These are phyloP conservation scores for Pachliopta kotzebuea DNA, from an alignment of 2,888 invertebrate genomes.

Conservation along the genomic window DNA sequence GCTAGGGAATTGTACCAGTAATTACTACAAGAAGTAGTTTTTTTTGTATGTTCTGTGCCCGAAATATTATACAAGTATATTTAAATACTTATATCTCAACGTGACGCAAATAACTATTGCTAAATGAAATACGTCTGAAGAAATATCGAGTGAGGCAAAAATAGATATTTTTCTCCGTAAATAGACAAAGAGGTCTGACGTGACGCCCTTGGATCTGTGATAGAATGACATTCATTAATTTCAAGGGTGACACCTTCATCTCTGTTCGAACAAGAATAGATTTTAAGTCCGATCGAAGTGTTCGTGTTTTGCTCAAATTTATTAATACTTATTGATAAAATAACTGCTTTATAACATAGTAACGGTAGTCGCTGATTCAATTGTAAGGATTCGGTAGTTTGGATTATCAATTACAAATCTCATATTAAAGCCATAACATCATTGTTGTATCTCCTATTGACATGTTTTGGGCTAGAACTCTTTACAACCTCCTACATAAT, in stretches of 20 bases:
- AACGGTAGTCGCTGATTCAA: too few relatives aligned
- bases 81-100: background rate
- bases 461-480: too few relatives aligned
- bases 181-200: constrained; percentile 1
- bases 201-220: constrained; percentile 1
- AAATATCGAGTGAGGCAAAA: background rate
- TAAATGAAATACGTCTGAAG: background rate
- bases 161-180: constrained; percentile 3
- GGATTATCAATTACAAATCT: too few relatives aligned
- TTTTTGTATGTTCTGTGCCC: too few relatives aligned
- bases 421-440: too few relatives aligned
- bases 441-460: too few relatives aligned
- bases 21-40: too few relatives aligned
- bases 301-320: background rate
- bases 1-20: too few relatives aligned
- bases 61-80: too few relatives aligned
- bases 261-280: background rate
- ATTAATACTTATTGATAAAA: background rate
- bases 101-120: too few relatives aligned
- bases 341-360: background rate
- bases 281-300: background rate
- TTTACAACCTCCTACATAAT: too few relatives aligned
- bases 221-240: constrained; percentile 4
- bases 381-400: too few relatives aligned
- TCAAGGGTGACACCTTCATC: background rate